These are phyloP conservation scores for Cephus nigrinus DNA, from an alignment of 2,888 invertebrate genomes.

Conservation along the genomic window DNA sequence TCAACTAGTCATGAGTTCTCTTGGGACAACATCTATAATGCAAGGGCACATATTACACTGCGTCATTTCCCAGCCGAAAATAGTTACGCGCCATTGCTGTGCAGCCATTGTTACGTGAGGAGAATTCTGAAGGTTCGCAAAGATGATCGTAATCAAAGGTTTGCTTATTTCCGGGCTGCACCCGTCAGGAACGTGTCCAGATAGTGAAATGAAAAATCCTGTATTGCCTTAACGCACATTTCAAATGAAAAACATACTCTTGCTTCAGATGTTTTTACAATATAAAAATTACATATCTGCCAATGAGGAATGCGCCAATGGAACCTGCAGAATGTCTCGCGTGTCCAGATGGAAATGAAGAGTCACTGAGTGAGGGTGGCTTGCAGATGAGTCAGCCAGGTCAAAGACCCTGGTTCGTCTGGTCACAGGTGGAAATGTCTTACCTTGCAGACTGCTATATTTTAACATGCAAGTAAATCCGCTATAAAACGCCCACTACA, in stretches of 20 bases:
- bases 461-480: conserved; percentile 22
- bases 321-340: conserved; percentile 21
- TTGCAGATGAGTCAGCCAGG: conserved; percentile 1
- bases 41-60: not conserved
- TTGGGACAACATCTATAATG: not conserved
- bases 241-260: not conserved
- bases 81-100: not conserved
- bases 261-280: conserved; percentile 18
- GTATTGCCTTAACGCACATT: not conserved
- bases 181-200: conserved; percentile 8
- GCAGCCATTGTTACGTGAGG: conserved; percentile 8
- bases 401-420: conserved; percentile 15
- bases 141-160: not conserved
- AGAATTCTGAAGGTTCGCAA: not conserved
- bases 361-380: not conserved
- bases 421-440: conserved; percentile 18
- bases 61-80: not conserved
- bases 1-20: not conserved
- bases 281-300: conserved; percentile 13
- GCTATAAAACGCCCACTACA: not conserved
- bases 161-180: conserved; percentile 19
- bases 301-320: not conserved
- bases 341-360: conserved; percentile 8
- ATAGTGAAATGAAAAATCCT: conserved; percentile 3
- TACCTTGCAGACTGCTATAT: conserved; percentile 16